Base-by-base conservation (phyloP, 2,888 invertebrate genomes). In the Lobophora halterata region DNA sequence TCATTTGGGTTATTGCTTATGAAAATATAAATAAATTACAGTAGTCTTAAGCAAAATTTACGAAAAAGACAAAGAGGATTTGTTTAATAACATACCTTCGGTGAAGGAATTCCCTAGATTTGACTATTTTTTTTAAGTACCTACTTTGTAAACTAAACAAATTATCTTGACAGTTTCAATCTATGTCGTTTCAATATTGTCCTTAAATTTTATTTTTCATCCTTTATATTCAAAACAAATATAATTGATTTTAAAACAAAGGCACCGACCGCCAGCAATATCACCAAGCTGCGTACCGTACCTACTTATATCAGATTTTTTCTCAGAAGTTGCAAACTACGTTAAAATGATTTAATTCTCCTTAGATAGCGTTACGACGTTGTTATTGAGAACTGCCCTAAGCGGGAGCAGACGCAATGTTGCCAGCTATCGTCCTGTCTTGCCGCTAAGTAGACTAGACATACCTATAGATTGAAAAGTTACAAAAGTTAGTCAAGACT, bases 341-440 rank as follows among this genome's bases (percentile, higher is more conserved):
- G 83, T 85, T 82, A 87, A 85, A 83, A 85, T 87, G 86, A 87
- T 87, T 86, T 86, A 86, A 71, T 77, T 82, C 79, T 76, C 82
- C 80, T 68, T 56, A 76, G 85, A 83, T 83, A 83, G 79, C 81
- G 79, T 64, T 69, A 72, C 72, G 65, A 53, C 60, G 69, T 65
- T 72, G 65, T 76, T 77, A 79, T 78, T 75, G 79, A 76, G 77
- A 71, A 64, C 69, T 27, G 28, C 25, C 35, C 36, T 23, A 6
- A 27, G 38, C 27, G 16, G 31, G 21, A 26, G 35, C 11, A 19
- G 26, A n/a, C 20, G 11, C 16, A 7, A 2, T 5, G 42, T 43
- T 43, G 42, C 42, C 42, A 28, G 13, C 28, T 21, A 13, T 3
- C 4, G 5, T 4, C 1, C 3, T 1, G 0, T 9, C 13, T 21